Evolutionary conservation across 2,113 vertebrate genomes (phyloP).

Genomic region (Nannobrachium achirus): DNA sequence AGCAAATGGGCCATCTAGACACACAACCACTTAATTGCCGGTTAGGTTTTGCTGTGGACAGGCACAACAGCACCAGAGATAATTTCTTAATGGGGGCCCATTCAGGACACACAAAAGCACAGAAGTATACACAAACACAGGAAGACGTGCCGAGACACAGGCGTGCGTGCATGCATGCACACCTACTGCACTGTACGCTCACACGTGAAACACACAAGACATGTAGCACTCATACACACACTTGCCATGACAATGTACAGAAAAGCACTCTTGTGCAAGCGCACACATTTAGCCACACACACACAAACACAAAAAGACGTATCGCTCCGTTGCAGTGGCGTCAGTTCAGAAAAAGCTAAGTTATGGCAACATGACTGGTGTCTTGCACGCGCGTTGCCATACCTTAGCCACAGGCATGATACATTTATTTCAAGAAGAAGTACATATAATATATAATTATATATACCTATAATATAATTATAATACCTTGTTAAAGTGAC

Average conservation of each 20-base stretch:
- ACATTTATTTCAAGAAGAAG: too few species aligned
- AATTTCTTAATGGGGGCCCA: slow-evolving; percentile 80
- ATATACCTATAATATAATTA: too few species aligned
- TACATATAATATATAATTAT: too few species aligned
- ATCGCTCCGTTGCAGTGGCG: too few species aligned
- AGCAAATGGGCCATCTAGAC: slow-evolving; percentile 70
- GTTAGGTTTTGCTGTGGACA: slow-evolving; percentile 74
- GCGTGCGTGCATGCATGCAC: slow-evolving; percentile 5
- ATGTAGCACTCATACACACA: neutral
- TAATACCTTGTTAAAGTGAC: too few species aligned
- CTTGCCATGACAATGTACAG: slow-evolving; percentile 5
- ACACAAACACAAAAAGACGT: too few species aligned
- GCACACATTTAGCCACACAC: too few species aligned
- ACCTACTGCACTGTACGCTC: slow-evolving; percentile 8
- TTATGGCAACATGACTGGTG: too few species aligned
- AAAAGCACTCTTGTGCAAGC: too few species aligned
- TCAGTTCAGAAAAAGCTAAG: too few species aligned
- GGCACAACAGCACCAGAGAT: slow-evolving; percentile 76
- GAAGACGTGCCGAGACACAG: neutral
- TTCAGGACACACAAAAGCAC: slow-evolving; percentile 55
- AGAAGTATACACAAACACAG: slow-evolving; percentile 50
- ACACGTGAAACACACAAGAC: neutral
- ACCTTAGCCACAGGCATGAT: too few species aligned
- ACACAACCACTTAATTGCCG: slow-evolving; percentile 78
- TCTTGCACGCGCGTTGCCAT: too few species aligned